Evolutionary conservation across 2,888 invertebrate genomes (phyloP), one percentile per base, ranked within the genome.

Genomic region (Agrochola circellaris): DNA sequence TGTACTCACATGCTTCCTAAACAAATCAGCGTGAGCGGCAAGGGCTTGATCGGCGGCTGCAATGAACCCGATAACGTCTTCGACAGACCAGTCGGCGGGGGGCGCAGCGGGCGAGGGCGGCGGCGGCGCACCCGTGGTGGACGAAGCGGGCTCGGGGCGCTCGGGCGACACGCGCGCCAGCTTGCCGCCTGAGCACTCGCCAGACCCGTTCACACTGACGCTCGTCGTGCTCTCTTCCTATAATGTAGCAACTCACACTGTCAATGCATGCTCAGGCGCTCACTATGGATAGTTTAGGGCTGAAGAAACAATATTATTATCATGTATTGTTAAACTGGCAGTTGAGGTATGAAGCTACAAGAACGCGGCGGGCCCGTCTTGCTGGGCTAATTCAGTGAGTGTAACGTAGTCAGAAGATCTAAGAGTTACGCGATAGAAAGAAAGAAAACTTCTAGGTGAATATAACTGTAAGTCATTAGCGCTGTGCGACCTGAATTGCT

Each of bases 1-100:
- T 97, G 5, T 65, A 97, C 98, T 97, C 93, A 99, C 99, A 96
- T 99, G 99, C 97, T 98, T 99, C 90, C 99, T 97, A 94, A 99
- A 99, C 79, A 99, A 97, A 93, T 99, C 99, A 0, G 99, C 98
- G 94, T 99, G 99, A 1, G 98, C 97, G 23, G 98, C 98, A 70
- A 99, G 97, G 71, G 98, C 98, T 58, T 98, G 97, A 95, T 99
- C 99, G 38, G 98, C 98, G 79, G 98, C 98, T 77, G 98, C 98
- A 84, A 99, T 99, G 94, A 98, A 98, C 84, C 98, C 98, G 90
- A 99, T 99, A 77, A 99, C 99, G 93, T 99, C 99, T 92, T 99
- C 99, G 42, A 99, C 99, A 26, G 98, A 98, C 99, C 99, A 99
- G 91, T 99, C 98, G 38, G 97, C 97, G 42, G 98, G 98, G 74